Percentiles rank a stretch among this genome's conserved stretches.
Conservation (phyloP, 2,113 vertebrate species). For the Apistogramma diplotaenia region DNA sequence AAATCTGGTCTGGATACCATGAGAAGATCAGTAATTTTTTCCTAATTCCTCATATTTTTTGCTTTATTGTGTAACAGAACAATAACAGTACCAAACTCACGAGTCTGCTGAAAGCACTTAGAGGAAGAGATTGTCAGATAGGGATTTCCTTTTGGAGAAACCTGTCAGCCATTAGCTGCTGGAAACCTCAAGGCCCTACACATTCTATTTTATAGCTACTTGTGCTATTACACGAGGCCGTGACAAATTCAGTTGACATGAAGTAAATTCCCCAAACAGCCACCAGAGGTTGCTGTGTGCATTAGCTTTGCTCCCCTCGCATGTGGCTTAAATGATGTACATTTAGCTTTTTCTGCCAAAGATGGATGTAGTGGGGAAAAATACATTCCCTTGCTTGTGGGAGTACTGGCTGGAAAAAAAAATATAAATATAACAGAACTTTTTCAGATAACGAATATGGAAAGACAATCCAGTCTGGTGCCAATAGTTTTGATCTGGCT, state of each 20-base stretch:
- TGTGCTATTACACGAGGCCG: constrained; percentile 15
- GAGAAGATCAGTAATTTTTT: constrained; percentile 30
- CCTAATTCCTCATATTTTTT: constrained; percentile 9
- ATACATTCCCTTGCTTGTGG: constrained; percentile 35
- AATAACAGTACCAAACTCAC: constrained; percentile 25
- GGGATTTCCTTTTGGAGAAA: constrained; percentile 53
- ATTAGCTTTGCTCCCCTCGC: constrained; percentile 6
- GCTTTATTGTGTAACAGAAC: constrained; percentile 27
- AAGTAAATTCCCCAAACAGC: neutral
- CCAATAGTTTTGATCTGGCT: constrained; percentile 37
- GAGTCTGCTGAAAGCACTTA: constrained; percentile 32
- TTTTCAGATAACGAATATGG: constrained; percentile 34
- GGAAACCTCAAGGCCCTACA: constrained; percentile 36
- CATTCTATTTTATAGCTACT: constrained; percentile 46
- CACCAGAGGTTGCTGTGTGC: constrained; percentile 73
- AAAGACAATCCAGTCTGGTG: constrained; percentile 5
- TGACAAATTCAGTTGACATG: neutral
- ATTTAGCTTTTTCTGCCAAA: constrained; percentile 12
- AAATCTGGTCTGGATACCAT: constrained; percentile 12
- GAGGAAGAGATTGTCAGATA: constrained; percentile 43
- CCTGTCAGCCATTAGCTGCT: constrained; percentile 51
- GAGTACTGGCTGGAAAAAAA: constrained; percentile 5
- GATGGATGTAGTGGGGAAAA: constrained; percentile 19
- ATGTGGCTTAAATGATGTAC: neutral
- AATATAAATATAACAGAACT: constrained; percentile 21